Evolutionary conservation across 2,797 vertebrate species (phyloP), one percentile per base, ranked within the genome.

Genomic region (Alosa sapidissima): DNA sequence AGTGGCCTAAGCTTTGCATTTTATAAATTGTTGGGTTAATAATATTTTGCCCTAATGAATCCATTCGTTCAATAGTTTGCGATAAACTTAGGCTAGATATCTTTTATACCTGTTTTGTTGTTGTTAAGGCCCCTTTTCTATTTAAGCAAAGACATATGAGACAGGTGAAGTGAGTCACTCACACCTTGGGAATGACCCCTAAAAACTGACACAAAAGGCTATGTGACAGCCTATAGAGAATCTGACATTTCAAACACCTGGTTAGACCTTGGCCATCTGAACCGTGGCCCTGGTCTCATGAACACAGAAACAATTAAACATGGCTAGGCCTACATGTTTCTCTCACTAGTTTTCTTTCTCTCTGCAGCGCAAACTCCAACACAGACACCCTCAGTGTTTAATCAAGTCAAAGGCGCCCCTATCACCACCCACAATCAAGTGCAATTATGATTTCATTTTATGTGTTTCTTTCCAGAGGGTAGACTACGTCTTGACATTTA

Each of bases 161-260:
- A 60, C 49, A 49, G 65, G 68, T 24, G 49, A 84, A 83, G 82
- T 86, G 88, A 87, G 81, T 86, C 81, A 87, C 47, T 86, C 81
- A 87, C 47, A 24, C n/a, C 49, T 81, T 47, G 51, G 45, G 48
- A 51, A 81, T 72, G n/a, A n/a, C n/a, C n/a, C n/a, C 45, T 52
- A 82, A 81, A 28, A 21, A 47, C 11, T 83, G 13, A 86, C n/a
- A 81, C 86, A 21, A 65, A 85, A 78, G 85, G 51, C 62, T 87
- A 52, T 78, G 82, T 82, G 81, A 75, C 48, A 86, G 81, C 84
- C 81, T 1, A 28, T 60, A 81, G 16, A 84, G 49, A 85, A 45
- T 81, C 54, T 78, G 60, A n/a, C 82, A 41, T 82, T 47, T 82
- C 78, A 60, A 60, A 75, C 84, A 62, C 75, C 24, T 52, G 81